Percentiles rank a stretch among this genome's conserved stretches.
phyloP scores from a whole-genome alignment of 2,797 vertebrate genomes.

The Taenioides sp. region DNA sequence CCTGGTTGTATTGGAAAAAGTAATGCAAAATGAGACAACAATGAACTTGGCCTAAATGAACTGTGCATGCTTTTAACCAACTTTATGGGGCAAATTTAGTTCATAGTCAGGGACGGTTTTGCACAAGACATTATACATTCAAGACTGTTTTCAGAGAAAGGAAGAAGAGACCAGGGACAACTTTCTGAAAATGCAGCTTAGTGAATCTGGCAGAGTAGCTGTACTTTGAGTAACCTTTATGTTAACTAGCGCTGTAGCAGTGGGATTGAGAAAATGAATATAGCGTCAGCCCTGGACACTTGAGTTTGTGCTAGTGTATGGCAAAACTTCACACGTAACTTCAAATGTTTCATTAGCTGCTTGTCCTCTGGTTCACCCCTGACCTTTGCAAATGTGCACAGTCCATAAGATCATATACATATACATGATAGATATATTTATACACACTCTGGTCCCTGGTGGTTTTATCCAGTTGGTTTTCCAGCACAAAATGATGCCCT shows the following conservation, averaged over 20 bases:
- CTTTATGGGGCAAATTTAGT: neutral
- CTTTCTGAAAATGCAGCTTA: constrained; percentile 44
- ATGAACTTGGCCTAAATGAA: neutral
- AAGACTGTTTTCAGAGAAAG: constrained; percentile 22
- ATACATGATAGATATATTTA: constrained; percentile 38
- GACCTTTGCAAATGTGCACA: constrained; percentile 9
- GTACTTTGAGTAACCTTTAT: constrained; percentile 56
- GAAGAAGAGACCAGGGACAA: constrained; percentile 25
- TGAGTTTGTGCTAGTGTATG: constrained; percentile 41
- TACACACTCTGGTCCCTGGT: constrained; percentile 29
- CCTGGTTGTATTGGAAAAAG: neutral
- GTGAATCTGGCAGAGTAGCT: constrained; percentile 42
- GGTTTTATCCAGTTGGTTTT: constrained; percentile 44
- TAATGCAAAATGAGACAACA: neutral
- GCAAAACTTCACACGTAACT: constrained; percentile 48
- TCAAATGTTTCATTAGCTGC: constrained; percentile 60
- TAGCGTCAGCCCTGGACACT: constrained; percentile 43
- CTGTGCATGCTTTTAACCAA: neutral
- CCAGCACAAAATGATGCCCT: constrained; percentile 39
- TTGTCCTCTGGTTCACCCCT: constrained; percentile 58
- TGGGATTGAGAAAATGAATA: constrained; percentile 56
- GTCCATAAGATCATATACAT: constrained; percentile 47
- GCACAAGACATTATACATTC: constrained; percentile 16
- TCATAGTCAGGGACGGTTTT: constrained; percentile 3
- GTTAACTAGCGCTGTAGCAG: constrained; percentile 58